Conservation (phyloP, 1,140 invertebrate genomes). For the Hetaerina americana region DNA sequence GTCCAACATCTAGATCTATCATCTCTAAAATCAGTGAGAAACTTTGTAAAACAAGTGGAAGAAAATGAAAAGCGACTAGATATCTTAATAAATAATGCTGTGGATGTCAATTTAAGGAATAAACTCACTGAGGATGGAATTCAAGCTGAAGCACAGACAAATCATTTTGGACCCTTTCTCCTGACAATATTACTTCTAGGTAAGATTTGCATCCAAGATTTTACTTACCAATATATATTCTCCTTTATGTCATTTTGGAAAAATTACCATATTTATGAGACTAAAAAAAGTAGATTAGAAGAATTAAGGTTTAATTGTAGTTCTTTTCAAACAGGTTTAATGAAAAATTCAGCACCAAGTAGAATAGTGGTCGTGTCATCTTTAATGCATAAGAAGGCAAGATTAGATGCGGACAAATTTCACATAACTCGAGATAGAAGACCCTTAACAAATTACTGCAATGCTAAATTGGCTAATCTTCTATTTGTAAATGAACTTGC, state of each 20-base stretch:
- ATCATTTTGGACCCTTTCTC: slow-evolving; percentile 39
- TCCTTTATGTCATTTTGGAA: slow-evolving; percentile 1
- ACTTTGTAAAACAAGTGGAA: slow-evolving; percentile 2
- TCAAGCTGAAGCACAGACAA: slow-evolving; percentile 28
- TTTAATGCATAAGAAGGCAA: neutral
- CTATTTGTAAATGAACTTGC: neutral
- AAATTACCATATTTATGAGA: slow-evolving; percentile 2
- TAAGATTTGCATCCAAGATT: slow-evolving; percentile 20
- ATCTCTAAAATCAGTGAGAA: neutral
- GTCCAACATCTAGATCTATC: neutral
- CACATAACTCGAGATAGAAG: neutral
- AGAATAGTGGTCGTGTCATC: slow-evolving; percentile 5
- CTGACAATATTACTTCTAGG: slow-evolving; percentile 39
- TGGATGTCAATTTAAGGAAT: slow-evolving; percentile 5
- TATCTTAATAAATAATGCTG: slow-evolving; percentile 37
- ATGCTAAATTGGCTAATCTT: neutral
- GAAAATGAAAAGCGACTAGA: slow-evolving; percentile 27
- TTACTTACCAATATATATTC: neutral
- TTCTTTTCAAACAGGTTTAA: neutral
- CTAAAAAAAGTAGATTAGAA: no score
- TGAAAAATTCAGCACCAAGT: slow-evolving; percentile 7
- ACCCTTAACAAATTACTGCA: neutral
- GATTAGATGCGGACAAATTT: neutral
- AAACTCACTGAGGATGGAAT: slow-evolving; percentile 30
- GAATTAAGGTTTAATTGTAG: neutral